phyloP scores from a whole-genome alignment of 2,888 invertebrate species.

The Unio delphinus region DNA sequence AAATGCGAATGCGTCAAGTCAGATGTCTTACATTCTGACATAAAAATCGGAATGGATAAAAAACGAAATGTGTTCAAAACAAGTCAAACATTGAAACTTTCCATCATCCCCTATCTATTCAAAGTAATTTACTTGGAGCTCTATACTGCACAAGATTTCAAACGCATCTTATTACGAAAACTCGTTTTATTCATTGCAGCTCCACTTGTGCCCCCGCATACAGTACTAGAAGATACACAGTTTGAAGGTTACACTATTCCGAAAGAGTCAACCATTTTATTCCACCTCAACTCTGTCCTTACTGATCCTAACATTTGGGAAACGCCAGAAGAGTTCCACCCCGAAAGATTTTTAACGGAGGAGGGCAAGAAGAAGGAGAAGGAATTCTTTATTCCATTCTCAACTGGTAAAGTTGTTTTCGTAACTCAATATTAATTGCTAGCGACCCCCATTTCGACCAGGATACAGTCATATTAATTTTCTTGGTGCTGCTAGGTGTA shows the following conservation, averaged over 20 bases:
- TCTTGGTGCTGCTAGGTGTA: no score
- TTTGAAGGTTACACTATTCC: constrained; percentile 57
- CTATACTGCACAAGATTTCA: no score
- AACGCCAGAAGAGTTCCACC: constrained; percentile 39
- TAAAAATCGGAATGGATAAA: no score
- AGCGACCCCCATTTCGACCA: no score
- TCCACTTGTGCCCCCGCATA: constrained; percentile 15
- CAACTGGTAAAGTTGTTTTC: constrained; percentile 12
- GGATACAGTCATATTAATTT: no score
- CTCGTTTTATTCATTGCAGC: constrained; percentile 6
- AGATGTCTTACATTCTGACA: no score
- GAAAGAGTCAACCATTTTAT: constrained; percentile 30
- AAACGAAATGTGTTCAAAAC: no score
- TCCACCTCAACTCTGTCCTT: constrained; percentile 32
- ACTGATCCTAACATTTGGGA: constrained; percentile 33
- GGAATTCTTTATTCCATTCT: constrained; percentile 21
- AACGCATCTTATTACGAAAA: no score
- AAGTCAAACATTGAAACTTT: no score
- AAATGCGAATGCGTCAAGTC: no score
- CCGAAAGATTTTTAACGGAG: constrained; percentile 39
- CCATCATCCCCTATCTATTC: no score
- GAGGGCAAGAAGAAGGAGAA: constrained; percentile 6
- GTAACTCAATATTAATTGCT: background rate
- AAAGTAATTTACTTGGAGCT: no score
- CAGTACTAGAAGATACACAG: constrained; percentile 36